phyloP scores from a whole-genome alignment of 2,888 invertebrate species.

The Lasioglossum morio region DNA sequence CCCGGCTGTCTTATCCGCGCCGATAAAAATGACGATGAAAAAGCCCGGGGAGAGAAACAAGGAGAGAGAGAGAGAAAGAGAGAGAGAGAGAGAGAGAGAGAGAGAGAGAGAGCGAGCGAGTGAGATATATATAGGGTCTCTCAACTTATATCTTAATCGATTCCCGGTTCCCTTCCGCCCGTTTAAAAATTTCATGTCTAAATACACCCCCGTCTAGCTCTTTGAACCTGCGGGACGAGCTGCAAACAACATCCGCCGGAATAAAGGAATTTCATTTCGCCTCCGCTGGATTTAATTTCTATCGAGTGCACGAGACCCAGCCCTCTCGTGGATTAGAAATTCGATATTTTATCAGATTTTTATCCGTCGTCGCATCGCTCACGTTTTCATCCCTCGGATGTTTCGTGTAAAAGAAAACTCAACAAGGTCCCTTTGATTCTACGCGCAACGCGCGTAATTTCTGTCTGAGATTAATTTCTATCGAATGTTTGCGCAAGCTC shows the following conservation, averaged over 20 bases:
- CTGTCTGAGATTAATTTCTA: not conserved
- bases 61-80: not conserved
- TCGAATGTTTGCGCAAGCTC: not conserved
- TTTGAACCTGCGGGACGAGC: constrained; percentile 49
- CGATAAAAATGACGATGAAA: constrained; percentile 76
- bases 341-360: not conserved
- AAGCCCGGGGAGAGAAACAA: constrained; percentile 29
- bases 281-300: constrained; percentile 36
- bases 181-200: constrained; percentile 65
- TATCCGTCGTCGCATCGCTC: not conserved
- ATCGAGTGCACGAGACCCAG: not conserved
- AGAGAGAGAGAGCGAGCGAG: not conserved
- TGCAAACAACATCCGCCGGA: constrained; percentile 37
- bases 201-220: constrained; percentile 38
- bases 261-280: constrained; percentile 41
- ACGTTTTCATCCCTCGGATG: not conserved
- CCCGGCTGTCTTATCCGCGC: constrained; percentile 76
- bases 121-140: not conserved
- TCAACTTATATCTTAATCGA: constrained; percentile 70
- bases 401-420: not conserved
- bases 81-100: not conserved
- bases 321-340: not conserved
- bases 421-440: not conserved
- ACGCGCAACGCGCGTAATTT: not conserved
- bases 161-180: constrained; percentile 48